Evolutionary conservation across 2,888 invertebrate genomes (phyloP), one percentile per base, ranked within the genome.

Genomic region (Phorcus lineatus): DNA sequence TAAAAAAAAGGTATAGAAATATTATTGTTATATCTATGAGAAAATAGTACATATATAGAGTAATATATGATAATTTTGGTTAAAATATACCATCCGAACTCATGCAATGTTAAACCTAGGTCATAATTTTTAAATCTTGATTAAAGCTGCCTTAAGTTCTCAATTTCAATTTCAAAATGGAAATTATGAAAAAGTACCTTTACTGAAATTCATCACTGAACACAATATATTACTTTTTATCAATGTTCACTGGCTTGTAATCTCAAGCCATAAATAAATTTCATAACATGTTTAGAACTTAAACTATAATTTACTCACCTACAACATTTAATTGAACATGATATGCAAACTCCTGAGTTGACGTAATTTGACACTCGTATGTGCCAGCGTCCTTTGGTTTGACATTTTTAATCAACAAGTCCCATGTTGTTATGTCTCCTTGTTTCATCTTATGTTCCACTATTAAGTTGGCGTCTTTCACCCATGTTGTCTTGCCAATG

Each of bases 331-430:
- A 77, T 74, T 82, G 80, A n/a, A 87, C 84, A 74, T 84, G 82
- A 54, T 82, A 81, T 24, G 82, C 80, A 52, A 81, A 82, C 11
- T 83, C 84, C 6, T 62, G 77, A 1, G 76, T 70, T 19, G 86
- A 83, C 13, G 85, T 87, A 36, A 87, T 83, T 81, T 87, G 87
- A 74, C 87, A 87, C 66, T 87, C 87, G 78, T 86, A 87, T 11
- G 79, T 78, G 0, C 87, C 87, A 1, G 84, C 81, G 66, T 87
- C 85, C 0, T 78, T 70, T 3, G 84, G 83, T 17, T 74, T 79
- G 66, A 84, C 85, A 28, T 84, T 80, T 52, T 83, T 81, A 40
- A 87, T 85, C 13, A 86, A 77, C 66, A 87, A 83, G 79, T 87
- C 84, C 82, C 85, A 86, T 40, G 79, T 80, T 19, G 85, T 85